These are phyloP conservation scores for Balearica regulorum DNA, from an alignment of 2,797 vertebrate genomes.

Conservation along the genomic window DNA sequence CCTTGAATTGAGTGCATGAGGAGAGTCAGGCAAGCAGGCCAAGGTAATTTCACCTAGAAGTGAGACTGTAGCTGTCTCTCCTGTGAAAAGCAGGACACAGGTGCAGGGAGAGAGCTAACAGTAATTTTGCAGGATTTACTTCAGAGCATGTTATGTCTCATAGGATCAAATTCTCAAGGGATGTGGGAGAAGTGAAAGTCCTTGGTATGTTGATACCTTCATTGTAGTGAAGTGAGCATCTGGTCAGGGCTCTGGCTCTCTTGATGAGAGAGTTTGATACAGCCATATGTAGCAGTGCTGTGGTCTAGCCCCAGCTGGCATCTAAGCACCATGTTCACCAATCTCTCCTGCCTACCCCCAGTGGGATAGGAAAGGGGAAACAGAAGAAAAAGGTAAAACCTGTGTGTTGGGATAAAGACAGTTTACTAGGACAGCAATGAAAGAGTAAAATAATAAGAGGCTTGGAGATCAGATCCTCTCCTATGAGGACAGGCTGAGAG, in stretches of 20 bases:
- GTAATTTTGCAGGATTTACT: not conserved
- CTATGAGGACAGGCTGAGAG: too few species aligned
- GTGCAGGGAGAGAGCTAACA: not conserved
- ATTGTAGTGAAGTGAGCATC: accelerated
- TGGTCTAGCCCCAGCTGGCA: too few species aligned
- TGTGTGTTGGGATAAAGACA: too few species aligned
- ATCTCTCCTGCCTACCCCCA: too few species aligned
- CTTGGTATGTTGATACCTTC: accelerated
- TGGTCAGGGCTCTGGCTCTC: not conserved
- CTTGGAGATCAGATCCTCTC: too few species aligned
- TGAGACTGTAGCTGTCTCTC: not conserved
- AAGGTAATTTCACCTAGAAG: not conserved
- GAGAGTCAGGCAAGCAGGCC: not conserved
- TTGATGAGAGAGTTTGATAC: not conserved
- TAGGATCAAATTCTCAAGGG: not conserved
- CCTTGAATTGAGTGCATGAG: not conserved
- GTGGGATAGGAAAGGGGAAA: too few species aligned
- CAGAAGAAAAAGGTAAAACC: too few species aligned
- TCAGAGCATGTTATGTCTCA: not conserved
- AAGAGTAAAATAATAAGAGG: too few species aligned
- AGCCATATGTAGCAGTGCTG: too few species aligned
- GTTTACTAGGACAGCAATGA: too few species aligned
- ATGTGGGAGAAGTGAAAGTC: not conserved
- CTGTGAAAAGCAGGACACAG: not conserved
- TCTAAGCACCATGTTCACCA: too few species aligned